These are phyloP conservation scores for Ahaetulla prasina DNA, from an alignment of 2,113 vertebrate genomes.

Conservation along the genomic window DNA sequence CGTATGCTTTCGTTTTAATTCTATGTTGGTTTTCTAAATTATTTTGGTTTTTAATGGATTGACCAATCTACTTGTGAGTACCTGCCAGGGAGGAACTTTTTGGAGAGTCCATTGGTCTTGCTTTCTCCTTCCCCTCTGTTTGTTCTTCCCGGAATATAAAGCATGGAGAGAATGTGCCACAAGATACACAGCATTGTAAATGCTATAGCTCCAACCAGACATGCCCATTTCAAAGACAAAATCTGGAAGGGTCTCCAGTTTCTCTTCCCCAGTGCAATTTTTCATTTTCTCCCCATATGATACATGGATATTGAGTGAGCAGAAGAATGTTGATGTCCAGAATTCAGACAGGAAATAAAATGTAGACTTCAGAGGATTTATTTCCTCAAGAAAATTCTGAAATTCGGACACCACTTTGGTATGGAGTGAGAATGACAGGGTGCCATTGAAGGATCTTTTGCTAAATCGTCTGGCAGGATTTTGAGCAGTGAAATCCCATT, in stretches of 20 bases:
- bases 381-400: background rate
- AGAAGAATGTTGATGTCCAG: background rate
- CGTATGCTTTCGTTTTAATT: background rate
- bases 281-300: background rate
- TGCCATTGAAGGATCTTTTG: background rate
- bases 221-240: background rate
- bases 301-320: background rate
- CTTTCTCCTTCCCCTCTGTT: background rate
- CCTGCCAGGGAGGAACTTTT: background rate
- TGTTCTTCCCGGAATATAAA: background rate
- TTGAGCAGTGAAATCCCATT: background rate
- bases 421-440: background rate
- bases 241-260: background rate
- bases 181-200: background rate
- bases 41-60: background rate
- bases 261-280: background rate
- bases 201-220: background rate
- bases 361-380: background rate
- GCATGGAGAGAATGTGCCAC: background rate
- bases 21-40: background rate
- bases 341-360: background rate
- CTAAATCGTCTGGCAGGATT: background rate
- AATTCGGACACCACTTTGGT: background rate
- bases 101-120: background rate
- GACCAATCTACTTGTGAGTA: background rate